Base-by-base conservation (phyloP, 2,797 vertebrate species). In the Gymnoscopelus braueri region DNA sequence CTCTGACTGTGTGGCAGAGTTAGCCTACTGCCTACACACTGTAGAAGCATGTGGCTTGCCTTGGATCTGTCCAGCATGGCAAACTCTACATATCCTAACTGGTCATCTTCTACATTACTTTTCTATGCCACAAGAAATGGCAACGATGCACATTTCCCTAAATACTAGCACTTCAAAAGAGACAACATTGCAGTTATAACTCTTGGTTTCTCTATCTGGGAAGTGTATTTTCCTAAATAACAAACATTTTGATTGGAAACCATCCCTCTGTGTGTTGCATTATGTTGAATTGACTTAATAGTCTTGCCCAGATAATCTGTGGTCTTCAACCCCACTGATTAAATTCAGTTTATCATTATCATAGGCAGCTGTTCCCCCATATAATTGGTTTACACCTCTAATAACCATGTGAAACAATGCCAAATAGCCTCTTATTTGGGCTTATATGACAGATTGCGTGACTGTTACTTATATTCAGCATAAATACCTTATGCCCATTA, bases 401-500 rank as follows among this genome's bases (percentile, higher is more conserved):
- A 77, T 5, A 63, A 78, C 63, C 78, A 72, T 65, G 50, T 51
- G 50, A 75, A 75, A 82, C 69, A 67, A 55, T 65, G 71, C 53
- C 68, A 74, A 29, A 44, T 26, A 2, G 6, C 74, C 67, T 5
- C 78, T 54, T 50, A 24, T 78, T 72, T 68, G 75, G 60, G 63
- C 56, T 75, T 54, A 58, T 61, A 65, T 64, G 79, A 80, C 72
- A 83, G 79, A 58, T 74, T 70, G 77, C 80, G 79, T 77, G 77
- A 76, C 76, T 79, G 63, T 29, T 50, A 14, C 54, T 69, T 69
- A 71, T 73, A 79, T 67, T 81, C 68, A 74, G 49, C 67, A 79
- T 83, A 76, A 84, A 86, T 87, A 83, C 57, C 80, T 78, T 68
- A 75, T 82, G 80, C 80, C 63, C 86, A 78, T 83, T 81, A 82